A percentile compares a stretch with the other conserved stretches of the same genome.
Evolutionary conservation across 2,113 vertebrate genomes (phyloP).

Genomic region (Mesembrinibis cayennensis): DNA sequence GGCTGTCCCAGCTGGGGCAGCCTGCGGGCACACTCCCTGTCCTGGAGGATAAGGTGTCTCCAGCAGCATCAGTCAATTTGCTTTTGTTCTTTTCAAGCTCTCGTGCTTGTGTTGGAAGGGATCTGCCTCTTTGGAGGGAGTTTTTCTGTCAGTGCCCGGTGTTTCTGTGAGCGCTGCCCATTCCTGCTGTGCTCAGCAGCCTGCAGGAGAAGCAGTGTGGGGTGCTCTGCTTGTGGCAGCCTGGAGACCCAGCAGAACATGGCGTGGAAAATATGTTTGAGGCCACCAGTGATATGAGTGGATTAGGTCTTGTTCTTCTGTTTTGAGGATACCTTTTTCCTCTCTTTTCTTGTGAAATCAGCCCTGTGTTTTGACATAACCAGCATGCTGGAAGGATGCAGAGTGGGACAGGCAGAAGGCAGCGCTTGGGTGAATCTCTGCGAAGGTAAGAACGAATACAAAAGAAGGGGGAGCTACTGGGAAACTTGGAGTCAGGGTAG

Average conservation of each 20-base stretch:
- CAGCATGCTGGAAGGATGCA: fast-evolving
- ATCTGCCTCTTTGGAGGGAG: background rate
- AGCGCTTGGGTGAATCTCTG: background rate
- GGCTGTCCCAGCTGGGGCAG: background rate
- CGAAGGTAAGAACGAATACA: background rate
- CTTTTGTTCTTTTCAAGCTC: background rate
- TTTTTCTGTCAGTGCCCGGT: background rate
- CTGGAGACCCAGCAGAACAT: background rate
- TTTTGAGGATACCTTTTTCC: background rate
- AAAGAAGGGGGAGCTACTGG: background rate
- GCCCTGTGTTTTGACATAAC: background rate
- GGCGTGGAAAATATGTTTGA: background rate
- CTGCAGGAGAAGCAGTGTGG: background rate
- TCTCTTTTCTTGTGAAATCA: background rate
- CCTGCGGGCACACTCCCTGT: background rate
- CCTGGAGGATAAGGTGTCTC: background rate
- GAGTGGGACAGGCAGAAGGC: background rate
- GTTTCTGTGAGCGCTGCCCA: background rate
- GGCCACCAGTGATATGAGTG: background rate
- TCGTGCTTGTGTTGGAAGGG: background rate
- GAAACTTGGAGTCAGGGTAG: background rate
- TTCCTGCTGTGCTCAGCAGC: background rate
- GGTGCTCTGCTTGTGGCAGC: background rate
- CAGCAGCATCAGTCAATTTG: background rate
- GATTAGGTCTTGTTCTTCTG: background rate